phyloP scores from a whole-genome alignment of 2,113 vertebrate species.

The Grallaria varia region DNA sequence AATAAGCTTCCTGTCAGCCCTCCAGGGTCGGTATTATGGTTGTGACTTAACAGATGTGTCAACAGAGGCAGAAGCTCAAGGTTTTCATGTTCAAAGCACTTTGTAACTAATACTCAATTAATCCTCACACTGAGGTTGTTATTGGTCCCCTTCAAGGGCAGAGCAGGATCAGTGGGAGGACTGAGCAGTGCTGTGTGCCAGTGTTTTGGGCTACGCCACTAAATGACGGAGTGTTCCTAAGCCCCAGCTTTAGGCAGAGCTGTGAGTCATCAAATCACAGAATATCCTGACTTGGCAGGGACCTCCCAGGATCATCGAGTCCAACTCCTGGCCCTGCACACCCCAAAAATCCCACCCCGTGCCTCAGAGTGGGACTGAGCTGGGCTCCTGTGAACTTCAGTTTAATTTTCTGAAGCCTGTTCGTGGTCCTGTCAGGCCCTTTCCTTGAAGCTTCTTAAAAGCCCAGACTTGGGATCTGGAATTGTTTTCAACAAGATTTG shows the following conservation, averaged over 20 bases:
- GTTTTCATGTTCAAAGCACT: neutral
- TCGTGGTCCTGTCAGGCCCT: neutral
- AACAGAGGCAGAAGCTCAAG: constrained; percentile 24
- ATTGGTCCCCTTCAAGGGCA: neutral
- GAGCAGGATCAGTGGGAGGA: neutral
- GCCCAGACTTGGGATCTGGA: neutral
- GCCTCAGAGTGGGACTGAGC: neutral
- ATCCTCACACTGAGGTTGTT: neutral
- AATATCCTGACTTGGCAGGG: neutral
- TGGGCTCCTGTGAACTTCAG: neutral
- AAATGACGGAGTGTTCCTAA: rapidly evolving
- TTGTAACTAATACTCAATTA: neutral
- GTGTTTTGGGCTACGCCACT: rapidly evolving
- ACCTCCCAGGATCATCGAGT: neutral
- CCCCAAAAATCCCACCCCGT: neutral
- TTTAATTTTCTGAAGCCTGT: neutral
- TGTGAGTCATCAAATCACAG: rapidly evolving
- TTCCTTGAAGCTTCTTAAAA: neutral
- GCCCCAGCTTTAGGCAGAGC: neutral
- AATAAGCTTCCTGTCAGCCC: neutral
- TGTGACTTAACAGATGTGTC: constrained; percentile 27
- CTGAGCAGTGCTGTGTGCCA: neutral
- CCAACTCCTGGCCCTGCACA: neutral
- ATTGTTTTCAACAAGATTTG: neutral
- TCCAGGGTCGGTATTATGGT: neutral